Conservation (phyloP, 2,797 vertebrate genomes). For the Oreochromis mossambicus region DNA sequence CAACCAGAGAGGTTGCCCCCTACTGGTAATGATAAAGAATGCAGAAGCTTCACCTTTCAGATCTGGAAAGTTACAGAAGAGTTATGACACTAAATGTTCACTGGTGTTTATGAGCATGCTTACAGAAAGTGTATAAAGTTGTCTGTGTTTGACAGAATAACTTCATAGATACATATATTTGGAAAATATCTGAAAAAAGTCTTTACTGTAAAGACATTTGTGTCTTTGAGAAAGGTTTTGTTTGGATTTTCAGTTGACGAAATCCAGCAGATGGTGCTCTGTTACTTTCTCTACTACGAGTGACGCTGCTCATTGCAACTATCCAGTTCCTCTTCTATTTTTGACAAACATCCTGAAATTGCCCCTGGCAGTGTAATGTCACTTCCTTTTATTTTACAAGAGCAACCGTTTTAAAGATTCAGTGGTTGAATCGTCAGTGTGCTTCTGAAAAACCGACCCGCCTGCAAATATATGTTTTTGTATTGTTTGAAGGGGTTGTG, state of each 20-base stretch:
- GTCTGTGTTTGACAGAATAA: neutral
- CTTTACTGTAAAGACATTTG: neutral
- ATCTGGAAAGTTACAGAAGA: neutral
- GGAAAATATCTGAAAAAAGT: neutral
- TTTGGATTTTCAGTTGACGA: neutral
- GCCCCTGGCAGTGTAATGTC: neutral
- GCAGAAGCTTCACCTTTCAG: neutral
- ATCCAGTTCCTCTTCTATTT: conserved; percentile 32
- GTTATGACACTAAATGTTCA: neutral
- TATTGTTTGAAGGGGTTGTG: neutral
- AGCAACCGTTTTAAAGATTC: neutral
- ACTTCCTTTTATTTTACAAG: conserved; percentile 29
- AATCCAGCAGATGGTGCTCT: neutral
- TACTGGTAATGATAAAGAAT: neutral
- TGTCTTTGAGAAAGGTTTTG: neutral
- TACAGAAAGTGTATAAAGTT: neutral
- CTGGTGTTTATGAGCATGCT: neutral
- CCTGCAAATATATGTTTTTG: neutral
- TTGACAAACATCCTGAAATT: neutral
- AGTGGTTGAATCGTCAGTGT: neutral
- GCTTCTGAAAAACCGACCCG: neutral
- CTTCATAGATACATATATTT: neutral
- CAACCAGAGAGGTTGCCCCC: neutral
- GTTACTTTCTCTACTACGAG: neutral
- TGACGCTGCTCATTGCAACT: neutral